Evolutionary conservation across 2,888 invertebrate genomes (phyloP).

Genomic region (Agriopis leucophaearia): DNA sequence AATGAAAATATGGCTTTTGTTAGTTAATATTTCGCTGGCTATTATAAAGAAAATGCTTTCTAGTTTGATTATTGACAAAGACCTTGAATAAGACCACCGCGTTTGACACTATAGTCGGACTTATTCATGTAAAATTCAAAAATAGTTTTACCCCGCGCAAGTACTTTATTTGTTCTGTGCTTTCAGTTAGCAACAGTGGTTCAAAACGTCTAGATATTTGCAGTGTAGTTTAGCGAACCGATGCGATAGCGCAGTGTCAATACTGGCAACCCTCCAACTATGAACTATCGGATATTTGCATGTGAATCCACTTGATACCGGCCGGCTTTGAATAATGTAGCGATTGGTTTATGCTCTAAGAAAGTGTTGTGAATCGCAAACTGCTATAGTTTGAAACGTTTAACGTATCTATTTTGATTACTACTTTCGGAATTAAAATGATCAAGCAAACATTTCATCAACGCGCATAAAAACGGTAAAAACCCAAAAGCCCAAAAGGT

Average conservation of each 20-base stretch:
- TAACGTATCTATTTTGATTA: no score
- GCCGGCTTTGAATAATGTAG: constrained; percentile 49
- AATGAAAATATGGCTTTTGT: no score
- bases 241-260: constrained; percentile 66
- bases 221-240: constrained; percentile 27
- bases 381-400: neutral
- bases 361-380: constrained; percentile 8
- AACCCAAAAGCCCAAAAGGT: no score
- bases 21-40: no score
- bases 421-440: no score
- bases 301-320: constrained; percentile 56
- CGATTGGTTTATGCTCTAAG: constrained; percentile 22
- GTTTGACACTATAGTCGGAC: no score
- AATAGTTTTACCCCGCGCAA: neutral
- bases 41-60: no score
- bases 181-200: constrained; percentile 14
- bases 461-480: no score
- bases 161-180: no score
- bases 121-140: neutral
- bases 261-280: constrained; percentile 74
- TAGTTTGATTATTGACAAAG: no score
- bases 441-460: no score
- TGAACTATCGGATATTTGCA: constrained; percentile 61
- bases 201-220: constrained; percentile 32
- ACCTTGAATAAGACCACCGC: no score